These are phyloP conservation scores for Eurytoma adleriae DNA, from an alignment of 2,888 invertebrate genomes.

Conservation along the genomic window DNA sequence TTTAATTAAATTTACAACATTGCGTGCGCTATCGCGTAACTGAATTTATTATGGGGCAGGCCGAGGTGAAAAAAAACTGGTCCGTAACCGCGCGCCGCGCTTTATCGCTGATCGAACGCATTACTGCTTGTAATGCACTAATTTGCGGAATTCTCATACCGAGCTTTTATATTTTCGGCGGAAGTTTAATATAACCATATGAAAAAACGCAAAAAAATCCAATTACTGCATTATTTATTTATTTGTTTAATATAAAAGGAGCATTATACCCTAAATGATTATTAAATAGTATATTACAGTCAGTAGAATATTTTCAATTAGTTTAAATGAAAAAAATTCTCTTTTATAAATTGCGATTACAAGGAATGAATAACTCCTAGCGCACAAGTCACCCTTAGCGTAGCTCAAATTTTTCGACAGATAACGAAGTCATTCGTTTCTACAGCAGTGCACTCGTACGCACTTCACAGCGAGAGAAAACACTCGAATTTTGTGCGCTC, in stretches of 20 bases:
- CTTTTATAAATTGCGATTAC: no score
- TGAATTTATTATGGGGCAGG: constrained; percentile 10
- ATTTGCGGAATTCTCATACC: no score
- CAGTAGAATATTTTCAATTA: no score
- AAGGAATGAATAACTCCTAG: neutral
- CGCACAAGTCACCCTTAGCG: neutral
- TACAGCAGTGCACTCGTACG: neutral
- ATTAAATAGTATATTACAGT: no score
- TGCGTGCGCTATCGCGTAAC: neutral
- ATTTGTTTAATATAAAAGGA: no score
- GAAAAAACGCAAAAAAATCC: no score
- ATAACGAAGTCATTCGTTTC: constrained; percentile 7
- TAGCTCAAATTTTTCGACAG: constrained; percentile 16
- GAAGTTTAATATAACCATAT: no score
- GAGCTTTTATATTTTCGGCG: no score
- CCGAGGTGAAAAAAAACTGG: neutral
- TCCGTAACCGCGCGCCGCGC: neutral
- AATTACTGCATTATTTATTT: no score
- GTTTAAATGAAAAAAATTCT: no score
- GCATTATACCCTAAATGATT: no score
- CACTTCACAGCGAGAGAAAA: neutral
- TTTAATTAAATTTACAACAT: constrained; percentile 50
- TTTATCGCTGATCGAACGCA: neutral
- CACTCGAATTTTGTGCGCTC: constrained; percentile 8
- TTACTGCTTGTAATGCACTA: neutral